Percentiles rank a stretch among this genome's conserved stretches.
These are phyloP conservation scores for Alectoris magna DNA, from an alignment of 2,797 vertebrate species.

Conservation along the genomic window DNA sequence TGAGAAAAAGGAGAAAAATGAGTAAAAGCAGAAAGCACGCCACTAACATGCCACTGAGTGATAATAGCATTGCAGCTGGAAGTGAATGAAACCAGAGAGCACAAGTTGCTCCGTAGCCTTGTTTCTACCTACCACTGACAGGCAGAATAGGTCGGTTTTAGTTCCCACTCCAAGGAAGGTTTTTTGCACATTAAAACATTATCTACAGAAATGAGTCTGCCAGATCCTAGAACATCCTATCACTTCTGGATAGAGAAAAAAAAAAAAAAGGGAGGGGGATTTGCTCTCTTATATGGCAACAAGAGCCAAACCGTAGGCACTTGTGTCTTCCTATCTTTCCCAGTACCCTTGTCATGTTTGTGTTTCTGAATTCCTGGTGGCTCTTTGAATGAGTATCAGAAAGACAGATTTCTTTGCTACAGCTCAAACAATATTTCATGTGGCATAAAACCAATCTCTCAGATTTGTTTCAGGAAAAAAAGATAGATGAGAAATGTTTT, in stretches of 20 bases:
- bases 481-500: slow-evolving; percentile 27
- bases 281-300: not conserved
- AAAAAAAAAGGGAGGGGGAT: fast-evolving
- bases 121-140: not conserved
- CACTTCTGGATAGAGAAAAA: not conserved
- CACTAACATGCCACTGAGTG: not conserved
- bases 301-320: not conserved
- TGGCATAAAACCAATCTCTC: not conserved
- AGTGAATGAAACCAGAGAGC: not conserved
- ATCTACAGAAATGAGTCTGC: not conserved
- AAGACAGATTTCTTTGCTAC: not conserved
- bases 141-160: not conserved
- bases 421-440: not conserved
- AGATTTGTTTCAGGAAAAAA: not conserved
- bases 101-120: not conserved
- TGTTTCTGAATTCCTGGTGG: not conserved
- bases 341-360: not conserved
- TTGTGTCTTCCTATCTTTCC: not conserved
- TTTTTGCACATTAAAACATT: not conserved
- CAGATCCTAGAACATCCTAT: not conserved
- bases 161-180: not conserved
- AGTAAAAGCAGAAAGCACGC: not conserved
- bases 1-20: not conserved
- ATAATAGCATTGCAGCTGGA: not conserved
- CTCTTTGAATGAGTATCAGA: not conserved